Evolutionary conservation across 1,140 invertebrate genomes (phyloP).

Genomic region (Himalopsyche phryganea): DNA sequence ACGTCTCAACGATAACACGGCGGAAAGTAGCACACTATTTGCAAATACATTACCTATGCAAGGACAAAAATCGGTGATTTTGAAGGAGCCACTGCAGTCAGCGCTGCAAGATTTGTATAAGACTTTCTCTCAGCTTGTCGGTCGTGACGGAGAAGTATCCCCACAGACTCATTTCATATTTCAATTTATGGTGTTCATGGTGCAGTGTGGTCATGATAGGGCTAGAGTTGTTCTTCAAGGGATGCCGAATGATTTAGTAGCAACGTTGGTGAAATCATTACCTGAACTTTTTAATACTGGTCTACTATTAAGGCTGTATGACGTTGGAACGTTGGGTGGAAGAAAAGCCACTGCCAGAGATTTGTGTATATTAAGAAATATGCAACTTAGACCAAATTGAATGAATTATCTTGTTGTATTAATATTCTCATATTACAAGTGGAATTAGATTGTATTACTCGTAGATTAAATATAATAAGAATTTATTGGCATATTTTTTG

Average conservation of each 20-base stretch:
- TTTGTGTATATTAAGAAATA: constrained; percentile 75
- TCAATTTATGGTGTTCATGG: constrained; percentile 75
- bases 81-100: constrained; percentile 61
- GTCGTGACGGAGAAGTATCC: constrained; percentile 70
- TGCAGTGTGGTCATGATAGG: constrained; percentile 75
- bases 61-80: constrained; percentile 44
- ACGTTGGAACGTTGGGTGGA: constrained; percentile 66
- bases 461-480: neutral
- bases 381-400: constrained; percentile 58
- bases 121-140: constrained; percentile 70
- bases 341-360: constrained; percentile 77
- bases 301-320: constrained; percentile 72
- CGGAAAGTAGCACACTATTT: constrained; percentile 54
- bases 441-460: neutral
- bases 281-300: constrained; percentile 72
- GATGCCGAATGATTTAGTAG: constrained; percentile 73
- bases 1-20: constrained; percentile 59
- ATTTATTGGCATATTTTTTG: no score
- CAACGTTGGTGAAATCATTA: constrained; percentile 74
- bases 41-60: constrained; percentile 39
- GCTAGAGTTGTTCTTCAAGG: constrained; percentile 73
- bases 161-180: constrained; percentile 85
- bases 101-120: constrained; percentile 65
- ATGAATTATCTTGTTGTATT: neutral
- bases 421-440: neutral